A percentile compares a stretch with the other conserved stretches of the same genome.
Conservation (phyloP, 1,140 invertebrate species). For the Lethrus apterus region DNA sequence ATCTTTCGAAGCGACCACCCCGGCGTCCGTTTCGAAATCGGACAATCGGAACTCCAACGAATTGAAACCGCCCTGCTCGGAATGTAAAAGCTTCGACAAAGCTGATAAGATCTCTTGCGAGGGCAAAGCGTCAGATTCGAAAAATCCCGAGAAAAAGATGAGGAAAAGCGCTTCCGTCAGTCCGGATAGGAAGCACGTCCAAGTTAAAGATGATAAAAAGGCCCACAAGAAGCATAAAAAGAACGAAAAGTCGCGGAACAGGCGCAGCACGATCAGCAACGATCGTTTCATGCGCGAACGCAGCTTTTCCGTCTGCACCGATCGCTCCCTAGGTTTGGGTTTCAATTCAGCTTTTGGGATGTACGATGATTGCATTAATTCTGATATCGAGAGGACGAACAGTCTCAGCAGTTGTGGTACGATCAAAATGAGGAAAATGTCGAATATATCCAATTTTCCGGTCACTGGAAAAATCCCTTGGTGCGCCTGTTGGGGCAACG, state of each 20-base stretch:
- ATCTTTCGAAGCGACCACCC: constrained; percentile 27
- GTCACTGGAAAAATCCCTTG: constrained; percentile 67
- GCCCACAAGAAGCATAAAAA: constrained; percentile 35
- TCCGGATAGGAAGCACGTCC: constrained; percentile 34
- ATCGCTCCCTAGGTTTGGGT: constrained; percentile 27
- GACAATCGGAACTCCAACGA: constrained; percentile 17
- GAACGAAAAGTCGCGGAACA: constrained; percentile 19
- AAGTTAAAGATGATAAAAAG: constrained; percentile 28
- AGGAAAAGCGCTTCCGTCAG: constrained; percentile 34
- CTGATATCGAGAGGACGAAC: constrained; percentile 62
- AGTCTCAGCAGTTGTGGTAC: constrained; percentile 54
- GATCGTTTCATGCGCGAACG: constrained; percentile 30
- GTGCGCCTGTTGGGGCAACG: constrained; percentile 84
- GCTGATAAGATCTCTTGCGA: too few relatives aligned
- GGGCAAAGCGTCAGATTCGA: constrained; percentile 6
- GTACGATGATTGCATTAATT: constrained; percentile 41
- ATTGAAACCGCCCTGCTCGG: constrained; percentile 15
- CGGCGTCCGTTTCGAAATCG: constrained; percentile 21
- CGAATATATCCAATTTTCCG: constrained; percentile 48
- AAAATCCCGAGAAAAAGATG: constrained; percentile 8
- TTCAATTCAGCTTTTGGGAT: constrained; percentile 21
- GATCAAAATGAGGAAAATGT: constrained; percentile 46
- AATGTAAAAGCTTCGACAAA: constrained; percentile 6
- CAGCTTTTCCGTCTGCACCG: constrained; percentile 37
- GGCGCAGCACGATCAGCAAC: constrained; percentile 24